phyloP scores from a whole-genome alignment of 2,888 invertebrate species.

The Ophioninae sp. region DNA sequence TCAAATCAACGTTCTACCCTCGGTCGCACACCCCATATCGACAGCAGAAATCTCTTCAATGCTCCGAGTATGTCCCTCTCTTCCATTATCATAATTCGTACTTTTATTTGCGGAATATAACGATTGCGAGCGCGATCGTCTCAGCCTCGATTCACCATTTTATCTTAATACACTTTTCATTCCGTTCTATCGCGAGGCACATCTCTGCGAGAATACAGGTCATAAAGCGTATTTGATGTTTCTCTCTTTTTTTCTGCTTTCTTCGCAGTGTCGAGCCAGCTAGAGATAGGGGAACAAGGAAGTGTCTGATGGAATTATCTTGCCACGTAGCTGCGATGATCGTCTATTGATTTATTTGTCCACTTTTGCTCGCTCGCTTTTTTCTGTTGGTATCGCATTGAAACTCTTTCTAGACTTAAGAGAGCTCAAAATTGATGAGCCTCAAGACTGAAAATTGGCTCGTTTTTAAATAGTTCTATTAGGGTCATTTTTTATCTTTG shows the following conservation, averaged over 20 bases:
- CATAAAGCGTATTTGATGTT: constrained; percentile 45
- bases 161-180: constrained; percentile 37
- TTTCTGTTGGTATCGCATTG: neutral
- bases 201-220: constrained; percentile 21
- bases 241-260: constrained; percentile 23
- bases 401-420: neutral
- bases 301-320: constrained; percentile 68
- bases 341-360: constrained; percentile 23
- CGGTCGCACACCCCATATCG: neutral
- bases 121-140: constrained; percentile 9
- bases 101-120: constrained; percentile 21
- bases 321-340: constrained; percentile 41
- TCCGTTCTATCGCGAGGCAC: constrained; percentile 31
- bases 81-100: neutral
- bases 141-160: constrained; percentile 39
- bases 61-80: neutral
- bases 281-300: constrained; percentile 69
- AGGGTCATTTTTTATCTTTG: too few relatives aligned
- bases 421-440: neutral
- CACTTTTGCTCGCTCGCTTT: neutral
- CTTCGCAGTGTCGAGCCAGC: constrained; percentile 5
- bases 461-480: neutral
- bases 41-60: neutral
- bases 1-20: neutral
- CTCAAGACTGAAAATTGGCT: neutral